Base-by-base conservation (phyloP, 1,140 invertebrate genomes). In the Drosophila obscura region DNA sequence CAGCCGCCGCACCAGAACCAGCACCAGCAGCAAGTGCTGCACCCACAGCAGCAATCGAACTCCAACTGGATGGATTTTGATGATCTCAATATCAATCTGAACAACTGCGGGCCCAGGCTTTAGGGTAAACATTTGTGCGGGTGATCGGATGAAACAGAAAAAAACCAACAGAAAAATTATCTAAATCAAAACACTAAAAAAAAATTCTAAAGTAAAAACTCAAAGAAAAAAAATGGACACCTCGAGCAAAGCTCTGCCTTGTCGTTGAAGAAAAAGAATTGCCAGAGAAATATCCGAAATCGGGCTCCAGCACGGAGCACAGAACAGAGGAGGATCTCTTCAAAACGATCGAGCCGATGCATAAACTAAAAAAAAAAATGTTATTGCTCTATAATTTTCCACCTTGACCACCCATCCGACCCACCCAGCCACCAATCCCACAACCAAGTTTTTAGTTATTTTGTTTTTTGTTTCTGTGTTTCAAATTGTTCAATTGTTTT, bases 401-500 rank as follows among this genome's bases (percentile, higher is more conserved):
- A 15, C 16, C 11, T 41, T 16, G 7, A 61, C 44, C 31, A 15
- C 24, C 26, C 45, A 45, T 22, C 15, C 51, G 16, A 31, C 50
- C 60, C 50, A 16, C 22, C 15, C 16, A 26, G 44, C 13, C n/a
- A 31, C 15, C 50, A 8, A 31, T 2, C 22, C 31, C 8, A 13
- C 4, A 13, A 39, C 11, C 35, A 13, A 39, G 35, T 39, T 39
- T 39, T 13, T 39, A 39, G 35, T 13, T 39, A 11, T 11, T 44
- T 44, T 44, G 19, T 57, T 73, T 35, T 16, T 46, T 61, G 51
- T 68, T 76, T 53, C 39, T 41, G 7, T 41, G 45, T 80, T 52
- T 80, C 13, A 81, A 62, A 81, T 73, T 81, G 66, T 80, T 81
- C 26, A 22, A n/a, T 68, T 9, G 50, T 63, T 63, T 49, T 50